phyloP scores from a whole-genome alignment of 2,113 vertebrate genomes.

The Ammodytes dubius region DNA sequence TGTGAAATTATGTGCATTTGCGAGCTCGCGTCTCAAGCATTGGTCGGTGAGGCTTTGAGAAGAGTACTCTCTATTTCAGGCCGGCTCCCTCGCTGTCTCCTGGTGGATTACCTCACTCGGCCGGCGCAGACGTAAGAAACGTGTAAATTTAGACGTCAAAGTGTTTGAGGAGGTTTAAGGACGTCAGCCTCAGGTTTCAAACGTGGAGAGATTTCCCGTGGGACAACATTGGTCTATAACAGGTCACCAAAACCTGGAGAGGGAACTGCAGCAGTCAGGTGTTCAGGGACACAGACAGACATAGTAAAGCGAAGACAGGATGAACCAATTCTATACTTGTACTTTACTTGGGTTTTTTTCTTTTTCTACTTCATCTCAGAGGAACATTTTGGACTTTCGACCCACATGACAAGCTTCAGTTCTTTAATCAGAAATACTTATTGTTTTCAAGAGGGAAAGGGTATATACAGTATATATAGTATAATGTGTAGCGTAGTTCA shows the following conservation, averaged over 20 bases:
- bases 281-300: background rate
- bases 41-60: background rate
- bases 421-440: too few species aligned
- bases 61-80: conserved; percentile 4
- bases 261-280: too few species aligned
- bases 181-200: background rate
- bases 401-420: too few species aligned
- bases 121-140: background rate
- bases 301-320: too few species aligned
- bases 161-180: background rate
- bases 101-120: conserved; percentile 7
- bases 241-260: background rate
- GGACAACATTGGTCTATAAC: background rate
- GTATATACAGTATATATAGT: too few species aligned
- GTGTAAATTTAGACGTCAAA: background rate
- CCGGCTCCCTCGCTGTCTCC: background rate
- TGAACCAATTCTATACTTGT: too few species aligned
- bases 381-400: too few species aligned
- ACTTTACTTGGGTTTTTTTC: too few species aligned
- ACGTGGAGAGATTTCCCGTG: background rate
- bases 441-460: too few species aligned
- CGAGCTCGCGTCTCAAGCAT: background rate
- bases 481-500: too few species aligned
- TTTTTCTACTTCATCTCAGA: too few species aligned
- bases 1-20: background rate